These are phyloP conservation scores for Hipparchia semele DNA, from an alignment of 2,888 invertebrate species.

Conservation along the genomic window DNA sequence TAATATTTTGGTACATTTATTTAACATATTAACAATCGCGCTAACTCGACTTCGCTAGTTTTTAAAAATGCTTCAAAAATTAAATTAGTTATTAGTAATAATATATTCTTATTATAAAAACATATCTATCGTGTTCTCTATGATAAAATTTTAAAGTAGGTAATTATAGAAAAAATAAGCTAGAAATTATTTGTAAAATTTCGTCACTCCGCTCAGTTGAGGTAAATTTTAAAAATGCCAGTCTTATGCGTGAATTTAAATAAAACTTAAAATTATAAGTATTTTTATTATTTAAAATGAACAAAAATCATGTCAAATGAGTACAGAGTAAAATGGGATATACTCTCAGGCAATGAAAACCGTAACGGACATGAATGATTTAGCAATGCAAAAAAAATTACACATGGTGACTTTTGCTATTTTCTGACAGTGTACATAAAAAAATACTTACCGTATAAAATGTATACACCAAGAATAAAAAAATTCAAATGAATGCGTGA, in stretches of 20 bases:
- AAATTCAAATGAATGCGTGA: too few species aligned
- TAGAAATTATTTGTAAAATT: conserved; percentile 17
- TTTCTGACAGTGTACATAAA: background rate
- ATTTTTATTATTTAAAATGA: conserved; percentile 69
- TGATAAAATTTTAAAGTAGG: background rate
- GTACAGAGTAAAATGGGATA: conserved; percentile 39
- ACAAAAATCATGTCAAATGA: conserved; percentile 64
- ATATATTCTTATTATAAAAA: conserved; percentile 33
- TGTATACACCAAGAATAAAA: too few species aligned
- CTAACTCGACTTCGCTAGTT: conserved; percentile 63
- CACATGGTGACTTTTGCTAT: conserved; percentile 3
- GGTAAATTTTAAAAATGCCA: conserved; percentile 40
- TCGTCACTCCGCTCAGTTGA: background rate
- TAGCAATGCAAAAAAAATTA: background rate
- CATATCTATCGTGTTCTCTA: conserved; percentile 19
- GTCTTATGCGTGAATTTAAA: conserved; percentile 62
- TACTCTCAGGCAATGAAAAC: conserved; percentile 13
- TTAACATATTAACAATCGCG: conserved; percentile 52
- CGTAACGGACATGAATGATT: background rate
- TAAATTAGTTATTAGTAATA: conserved; percentile 49
- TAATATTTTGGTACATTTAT: conserved; percentile 64
- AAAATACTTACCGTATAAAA: too few species aligned
- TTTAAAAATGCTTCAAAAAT: conserved; percentile 74
- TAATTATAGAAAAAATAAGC: conserved; percentile 8
- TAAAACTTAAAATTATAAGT: conserved; percentile 74